phyloP scores from a whole-genome alignment of 2,888 invertebrate species.

The Polia nebulosa region DNA sequence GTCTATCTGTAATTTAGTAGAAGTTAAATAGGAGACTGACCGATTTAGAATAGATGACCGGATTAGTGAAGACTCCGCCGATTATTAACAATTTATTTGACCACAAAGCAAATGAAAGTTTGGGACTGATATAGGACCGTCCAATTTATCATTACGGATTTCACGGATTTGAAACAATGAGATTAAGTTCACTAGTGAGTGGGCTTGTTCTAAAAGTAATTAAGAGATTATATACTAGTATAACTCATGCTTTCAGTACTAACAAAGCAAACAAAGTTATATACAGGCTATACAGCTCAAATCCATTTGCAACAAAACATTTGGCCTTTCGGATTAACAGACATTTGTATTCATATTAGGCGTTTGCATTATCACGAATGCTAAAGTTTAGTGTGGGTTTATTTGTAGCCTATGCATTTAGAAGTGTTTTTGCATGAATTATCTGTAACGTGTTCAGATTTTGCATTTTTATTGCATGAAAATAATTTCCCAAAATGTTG shows the following conservation, averaged over 20 bases:
- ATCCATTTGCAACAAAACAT: constrained; percentile 42
- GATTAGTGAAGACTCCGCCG: not conserved
- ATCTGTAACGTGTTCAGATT: constrained; percentile 3
- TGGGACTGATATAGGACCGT: not conserved
- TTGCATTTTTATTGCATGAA: constrained; percentile 6
- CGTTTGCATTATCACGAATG: constrained; percentile 13
- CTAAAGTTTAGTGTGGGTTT: constrained; percentile 1
- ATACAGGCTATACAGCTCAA: not conserved
- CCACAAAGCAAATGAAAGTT: not conserved
- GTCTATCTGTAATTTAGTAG: not conserved
- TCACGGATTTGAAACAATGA: constrained; percentile 15
- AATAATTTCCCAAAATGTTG: not conserved
- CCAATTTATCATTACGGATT: constrained; percentile 1
- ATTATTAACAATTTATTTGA: constrained; percentile 1
- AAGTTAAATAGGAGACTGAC: not conserved
- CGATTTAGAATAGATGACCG: not conserved
- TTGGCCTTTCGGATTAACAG: constrained; percentile 24
- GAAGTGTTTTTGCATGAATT: too few relatives aligned
- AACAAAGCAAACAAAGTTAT: constrained; percentile 42
- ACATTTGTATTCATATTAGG: constrained; percentile 21
- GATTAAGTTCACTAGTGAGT: not conserved
- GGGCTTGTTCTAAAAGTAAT: not conserved
- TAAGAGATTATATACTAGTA: constrained; percentile 19
- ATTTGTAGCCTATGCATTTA: not conserved
- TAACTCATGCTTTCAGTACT: constrained; percentile 39